These are phyloP conservation scores for Lobophora halterata DNA, from an alignment of 2,888 invertebrate species.

Conservation along the genomic window DNA sequence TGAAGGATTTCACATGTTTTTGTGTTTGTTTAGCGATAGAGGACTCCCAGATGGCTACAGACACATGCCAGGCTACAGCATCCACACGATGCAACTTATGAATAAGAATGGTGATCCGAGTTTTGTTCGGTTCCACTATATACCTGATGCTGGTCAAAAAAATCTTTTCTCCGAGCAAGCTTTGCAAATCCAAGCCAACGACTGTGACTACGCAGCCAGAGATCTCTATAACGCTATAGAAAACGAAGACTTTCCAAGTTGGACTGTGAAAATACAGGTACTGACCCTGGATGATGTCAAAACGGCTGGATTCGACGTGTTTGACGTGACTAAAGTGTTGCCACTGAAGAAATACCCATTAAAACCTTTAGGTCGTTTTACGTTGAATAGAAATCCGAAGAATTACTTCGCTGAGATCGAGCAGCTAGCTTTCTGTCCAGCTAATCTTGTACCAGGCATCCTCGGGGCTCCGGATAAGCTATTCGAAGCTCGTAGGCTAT, in stretches of 20 bases:
- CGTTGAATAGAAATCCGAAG: constrained; percentile 91
- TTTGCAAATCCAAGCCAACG: constrained; percentile 82
- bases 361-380: constrained; percentile 89
- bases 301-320: constrained; percentile 89
- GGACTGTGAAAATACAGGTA: constrained; percentile 89
- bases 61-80: constrained; percentile 95
- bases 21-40: constrained; percentile 91
- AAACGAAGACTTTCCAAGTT: constrained; percentile 85
- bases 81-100: constrained; percentile 93
- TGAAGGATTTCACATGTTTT: constrained; percentile 89
- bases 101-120: constrained; percentile 84
- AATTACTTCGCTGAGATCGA: constrained; percentile 96
- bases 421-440: constrained; percentile 92
- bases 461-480: constrained; percentile 95
- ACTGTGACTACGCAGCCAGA: constrained; percentile 92
- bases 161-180: constrained; percentile 85
- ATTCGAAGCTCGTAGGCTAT: constrained; percentile 90
- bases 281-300: constrained; percentile 91
- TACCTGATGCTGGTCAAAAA: constrained; percentile 92
- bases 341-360: constrained; percentile 88
- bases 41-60: constrained; percentile 94
- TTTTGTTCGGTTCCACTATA: constrained; percentile 93
- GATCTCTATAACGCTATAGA: constrained; percentile 93
- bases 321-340: constrained; percentile 95
- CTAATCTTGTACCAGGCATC: constrained; percentile 93